Evolutionary conservation across 37 sponge, comb jelly and placozoan species (phyloP).

Genomic region (Haliclona indistincta): DNA sequence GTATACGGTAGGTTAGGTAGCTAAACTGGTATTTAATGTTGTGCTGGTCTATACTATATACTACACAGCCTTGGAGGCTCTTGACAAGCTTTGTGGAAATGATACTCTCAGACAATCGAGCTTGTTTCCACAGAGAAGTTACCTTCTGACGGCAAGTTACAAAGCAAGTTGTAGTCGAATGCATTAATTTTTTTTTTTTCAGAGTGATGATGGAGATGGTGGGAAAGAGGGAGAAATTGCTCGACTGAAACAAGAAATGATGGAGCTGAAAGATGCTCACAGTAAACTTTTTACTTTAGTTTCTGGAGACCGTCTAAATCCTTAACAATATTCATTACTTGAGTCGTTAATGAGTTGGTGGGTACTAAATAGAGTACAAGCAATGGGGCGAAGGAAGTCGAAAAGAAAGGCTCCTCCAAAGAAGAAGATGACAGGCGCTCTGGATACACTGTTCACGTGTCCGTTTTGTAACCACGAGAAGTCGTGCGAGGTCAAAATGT

Average conservation of each 20-base stretch:
- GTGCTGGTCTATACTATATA: too few species aligned
- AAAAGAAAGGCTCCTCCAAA: slow-evolving; percentile 98
- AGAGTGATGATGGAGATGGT: not conserved
- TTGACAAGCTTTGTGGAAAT: too few species aligned
- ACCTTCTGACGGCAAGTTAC: too few species aligned
- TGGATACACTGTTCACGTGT: slow-evolving; percentile 93
- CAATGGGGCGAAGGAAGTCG: slow-evolving; percentile 93
- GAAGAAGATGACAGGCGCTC: slow-evolving; percentile 85
- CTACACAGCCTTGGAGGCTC: too few species aligned
- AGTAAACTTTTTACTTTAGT: slow-evolving; percentile 39
- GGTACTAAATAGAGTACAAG: not conserved
- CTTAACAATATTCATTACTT: slow-evolving; percentile 1
- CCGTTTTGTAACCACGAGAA: slow-evolving; percentile 99
- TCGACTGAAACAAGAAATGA: slow-evolving; percentile 31
- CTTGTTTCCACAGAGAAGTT: too few species aligned
- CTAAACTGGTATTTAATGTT: too few species aligned
- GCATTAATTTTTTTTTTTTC: not conserved
- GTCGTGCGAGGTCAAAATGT: slow-evolving; percentile 96
- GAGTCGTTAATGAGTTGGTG: not conserved
- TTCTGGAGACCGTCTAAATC: not conserved
- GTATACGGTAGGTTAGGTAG: not conserved
- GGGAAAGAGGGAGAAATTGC: slow-evolving; percentile 9
- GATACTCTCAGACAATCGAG: too few species aligned
- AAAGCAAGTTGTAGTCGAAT: not conserved
- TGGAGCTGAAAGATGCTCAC: slow-evolving; percentile 43